Base-by-base conservation (phyloP, 2,797 vertebrate species). In the Prunella strophiata region DNA sequence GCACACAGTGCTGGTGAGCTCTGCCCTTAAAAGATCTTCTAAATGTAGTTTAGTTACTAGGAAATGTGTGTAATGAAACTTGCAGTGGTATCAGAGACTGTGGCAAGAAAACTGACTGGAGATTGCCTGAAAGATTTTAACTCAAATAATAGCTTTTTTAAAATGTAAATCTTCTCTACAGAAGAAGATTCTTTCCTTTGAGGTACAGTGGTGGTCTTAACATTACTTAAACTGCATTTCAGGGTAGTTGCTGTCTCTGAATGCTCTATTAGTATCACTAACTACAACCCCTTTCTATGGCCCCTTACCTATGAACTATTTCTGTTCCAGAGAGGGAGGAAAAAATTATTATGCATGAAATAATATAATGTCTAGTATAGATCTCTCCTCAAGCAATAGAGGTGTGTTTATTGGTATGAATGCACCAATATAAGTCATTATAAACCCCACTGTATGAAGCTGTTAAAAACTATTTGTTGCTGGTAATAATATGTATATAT, bases 241-340 rank as follows among this genome's bases (percentile, higher is more conserved):
- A 70, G 47, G 21, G 26, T 80, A 79, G 19, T 43, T 88, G 32
- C 7, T 15, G 22, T 61, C 61, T 87, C 71, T 61, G 55, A 71
- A 76, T 59, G 21, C 14, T 92, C 83, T 93, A 63, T 72, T 52
- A 52, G 48, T 70, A 72, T 67, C 29, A 36, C n/a, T 71, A 74
- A 40, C 26, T 81, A 59, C 82, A 91, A 62, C 19, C 7, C 17
- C 34, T 52, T 79, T 32, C 22, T 72, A 67, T 87, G 74, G 86
- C 27, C 26, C 22, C 55, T 93, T 95, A 68, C 52, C 59, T 90
- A 34, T 91, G 52, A 92, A 75, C 80, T 86, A 81, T 73, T 96
- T 94, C 43, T 85, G 23, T 66, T 96, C 12, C 32, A 72, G 62
- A 16, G 48, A 76, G 13, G 21, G 26, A 62, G 43, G 22, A 65